phyloP scores from a whole-genome alignment of 2,113 vertebrate genomes.

The Dipodomys merriami region DNA sequence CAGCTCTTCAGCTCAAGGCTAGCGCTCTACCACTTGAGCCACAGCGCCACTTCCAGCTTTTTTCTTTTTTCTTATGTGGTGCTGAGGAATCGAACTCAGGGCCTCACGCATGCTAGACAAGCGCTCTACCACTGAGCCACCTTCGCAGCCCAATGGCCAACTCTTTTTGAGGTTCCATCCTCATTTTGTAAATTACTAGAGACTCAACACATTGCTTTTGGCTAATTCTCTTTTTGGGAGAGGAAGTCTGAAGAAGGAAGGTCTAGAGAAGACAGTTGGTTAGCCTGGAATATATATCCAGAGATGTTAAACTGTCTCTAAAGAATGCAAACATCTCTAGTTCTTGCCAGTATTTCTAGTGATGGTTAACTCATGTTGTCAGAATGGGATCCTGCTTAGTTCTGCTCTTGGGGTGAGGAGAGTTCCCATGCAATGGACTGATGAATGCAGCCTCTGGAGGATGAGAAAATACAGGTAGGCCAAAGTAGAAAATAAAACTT shows the following conservation, averaged over 20 bases:
- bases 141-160: neutral
- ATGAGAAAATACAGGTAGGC: constrained; percentile 17
- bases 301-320: constrained; percentile 55
- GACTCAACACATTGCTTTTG: constrained; percentile 29
- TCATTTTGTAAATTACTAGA: constrained; percentile 26
- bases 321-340: constrained; percentile 60
- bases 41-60: no score
- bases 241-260: constrained; percentile 62
- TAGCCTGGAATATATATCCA: constrained; percentile 52
- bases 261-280: neutral
- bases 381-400: constrained; percentile 41
- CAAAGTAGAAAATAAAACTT: neutral
- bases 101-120: no score
- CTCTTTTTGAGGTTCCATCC: constrained; percentile 9
- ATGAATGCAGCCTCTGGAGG: neutral
- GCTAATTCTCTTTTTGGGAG: constrained; percentile 8
- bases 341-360: constrained; percentile 56
- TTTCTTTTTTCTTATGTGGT: no score
- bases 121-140: no score
- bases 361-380: constrained; percentile 63
- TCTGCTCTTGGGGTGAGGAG: neutral
- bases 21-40: no score
- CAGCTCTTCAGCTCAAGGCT: no score
- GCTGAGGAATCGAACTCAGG: no score
- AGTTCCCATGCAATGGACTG: neutral